These are phyloP conservation scores for Anguilla marmorata DNA, from an alignment of 2,797 vertebrate genomes.

Conservation along the genomic window DNA sequence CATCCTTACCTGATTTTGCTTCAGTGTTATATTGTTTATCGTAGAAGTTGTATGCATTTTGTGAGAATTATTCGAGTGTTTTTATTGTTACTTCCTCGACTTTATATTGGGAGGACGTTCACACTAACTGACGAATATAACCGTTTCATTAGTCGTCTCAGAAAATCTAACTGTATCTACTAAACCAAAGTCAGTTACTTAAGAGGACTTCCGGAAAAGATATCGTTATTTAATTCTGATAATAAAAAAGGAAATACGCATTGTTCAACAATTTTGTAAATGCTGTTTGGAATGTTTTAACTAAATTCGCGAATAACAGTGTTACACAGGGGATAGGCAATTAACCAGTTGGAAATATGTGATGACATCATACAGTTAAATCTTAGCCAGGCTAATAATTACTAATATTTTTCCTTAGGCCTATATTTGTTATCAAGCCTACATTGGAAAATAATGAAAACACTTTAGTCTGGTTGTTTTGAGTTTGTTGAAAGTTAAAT, in stretches of 20 bases:
- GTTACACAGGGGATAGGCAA: background rate
- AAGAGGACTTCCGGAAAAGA: background rate
- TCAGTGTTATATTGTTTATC: background rate
- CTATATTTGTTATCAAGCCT: background rate
- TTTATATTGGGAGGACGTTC: background rate
- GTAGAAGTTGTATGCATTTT: too few relatives aligned
- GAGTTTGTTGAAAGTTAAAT: background rate
- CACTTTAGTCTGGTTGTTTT: background rate
- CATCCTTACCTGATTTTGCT: background rate
- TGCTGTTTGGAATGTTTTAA: background rate
- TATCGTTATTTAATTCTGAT: background rate
- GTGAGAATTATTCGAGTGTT: background rate
- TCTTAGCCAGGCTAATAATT: background rate
- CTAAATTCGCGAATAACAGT: background rate
- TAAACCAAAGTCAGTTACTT: background rate
- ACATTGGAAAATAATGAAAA: background rate
- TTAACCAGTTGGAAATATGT: background rate
- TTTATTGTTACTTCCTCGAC: background rate
- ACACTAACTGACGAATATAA: background rate
- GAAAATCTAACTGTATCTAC: background rate
- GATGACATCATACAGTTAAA: background rate
- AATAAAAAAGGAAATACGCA: background rate
- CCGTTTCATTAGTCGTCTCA: background rate
- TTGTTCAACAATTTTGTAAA: background rate
- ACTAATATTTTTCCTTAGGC: background rate